phyloP scores from a whole-genome alignment of 2,888 invertebrate species.

The Chymomyza amoena region DNA sequence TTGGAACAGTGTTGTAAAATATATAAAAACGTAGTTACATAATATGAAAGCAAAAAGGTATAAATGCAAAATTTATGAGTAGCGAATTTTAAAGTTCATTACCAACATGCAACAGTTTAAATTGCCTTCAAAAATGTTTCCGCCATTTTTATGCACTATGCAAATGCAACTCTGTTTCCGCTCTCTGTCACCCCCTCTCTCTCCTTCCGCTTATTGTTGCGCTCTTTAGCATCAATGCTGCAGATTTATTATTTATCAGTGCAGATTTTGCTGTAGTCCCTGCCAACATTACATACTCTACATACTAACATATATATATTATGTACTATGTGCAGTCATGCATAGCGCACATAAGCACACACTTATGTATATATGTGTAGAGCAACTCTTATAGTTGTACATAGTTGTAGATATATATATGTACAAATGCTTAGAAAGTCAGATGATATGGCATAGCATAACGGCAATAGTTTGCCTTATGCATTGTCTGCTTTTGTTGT shows the following conservation, averaged over 20 bases:
- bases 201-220: not conserved
- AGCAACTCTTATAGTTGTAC: not conserved
- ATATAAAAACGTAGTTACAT: not conserved
- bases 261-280: constrained; percentile 44
- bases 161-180: constrained; percentile 19
- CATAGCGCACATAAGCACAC: constrained; percentile 44
- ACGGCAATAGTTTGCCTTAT: constrained; percentile 20
- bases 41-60: not conserved
- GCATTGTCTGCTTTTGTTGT: constrained; percentile 52
- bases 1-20: not conserved
- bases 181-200: constrained; percentile 5
- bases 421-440: not conserved
- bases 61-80: not conserved
- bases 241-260: constrained; percentile 68
- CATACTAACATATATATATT: too few relatives aligned
- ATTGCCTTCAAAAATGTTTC: not conserved
- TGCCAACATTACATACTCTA: not conserved
- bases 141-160: constrained; percentile 24
- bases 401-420: not conserved
- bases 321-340: constrained; percentile 37
- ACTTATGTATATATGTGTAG: not conserved
- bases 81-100: constrained; percentile 57
- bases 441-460: not conserved
- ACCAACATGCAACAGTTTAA: constrained; percentile 32
- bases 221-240: constrained; percentile 31